Evolutionary conservation across 1,140 invertebrate genomes (phyloP), one percentile per base, ranked within the genome.

Genomic region (Gryon sp.): DNA sequence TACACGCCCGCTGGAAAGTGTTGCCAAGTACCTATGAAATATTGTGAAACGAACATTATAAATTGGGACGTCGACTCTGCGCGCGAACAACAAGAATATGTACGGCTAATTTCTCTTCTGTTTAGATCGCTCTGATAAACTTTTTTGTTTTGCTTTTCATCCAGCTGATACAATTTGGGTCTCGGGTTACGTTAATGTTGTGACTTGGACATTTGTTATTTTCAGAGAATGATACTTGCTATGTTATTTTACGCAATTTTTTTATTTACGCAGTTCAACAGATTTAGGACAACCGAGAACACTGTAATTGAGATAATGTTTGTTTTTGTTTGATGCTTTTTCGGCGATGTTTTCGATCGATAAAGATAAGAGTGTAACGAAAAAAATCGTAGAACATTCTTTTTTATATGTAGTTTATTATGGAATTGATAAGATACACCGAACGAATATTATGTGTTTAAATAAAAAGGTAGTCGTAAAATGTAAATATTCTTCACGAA

Each of bases 41-140:
- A 57, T 66, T 59, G 62, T 60, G 53, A 74, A 57, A 60, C 59
- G 45, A 74, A 63, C 30, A 41, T 65, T 75, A 68, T 75, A 75
- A 62, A 75, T 75, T 75, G 34, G 72, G 62, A 57, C 52, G 55
- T 12, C 52, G 70, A 14, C 18, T 12, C 24, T 5, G 15, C 53
- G 26, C 53, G 46, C 32, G 16, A 75, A 55, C 62, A 24, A 41
- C 36, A 66, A 63, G 46, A 66, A 62, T n/a, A n/a, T 66, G 46
- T 11, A 38, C 40, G 40, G 38, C 63, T 68, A 62, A 68, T 52
- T 52, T 69, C 63, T 69, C 55, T 55, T 36, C 20, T 46, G 72
- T 55, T 60, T 60, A 68, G 72, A 69, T 69, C 48, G n/a, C 5
- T 9, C 16, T 18, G 72, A 76, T 76, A 68, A 62, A 43, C 18